Conservation (phyloP, 2,888 invertebrate genomes). For the Drosophila phalerata region DNA sequence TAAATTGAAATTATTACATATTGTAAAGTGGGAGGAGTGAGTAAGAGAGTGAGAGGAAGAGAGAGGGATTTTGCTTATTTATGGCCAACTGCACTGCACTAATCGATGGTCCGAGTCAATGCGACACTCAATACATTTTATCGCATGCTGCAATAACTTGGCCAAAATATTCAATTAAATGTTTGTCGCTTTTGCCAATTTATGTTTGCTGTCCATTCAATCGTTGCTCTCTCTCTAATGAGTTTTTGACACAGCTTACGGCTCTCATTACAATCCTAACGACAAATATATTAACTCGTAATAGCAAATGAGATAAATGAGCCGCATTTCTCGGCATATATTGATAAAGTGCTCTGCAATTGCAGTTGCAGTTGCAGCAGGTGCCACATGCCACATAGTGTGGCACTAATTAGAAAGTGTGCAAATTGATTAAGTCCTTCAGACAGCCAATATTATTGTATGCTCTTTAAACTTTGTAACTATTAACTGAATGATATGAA, state of each 20-base stretch:
- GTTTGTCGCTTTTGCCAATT: constrained; percentile 60
- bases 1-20: constrained; percentile 74
- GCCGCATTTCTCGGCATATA: constrained; percentile 43
- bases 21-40: constrained; percentile 41
- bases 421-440: background rate
- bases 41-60: background rate
- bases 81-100: constrained; percentile 67
- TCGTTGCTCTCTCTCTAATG: constrained; percentile 55
- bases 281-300: background rate
- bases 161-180: constrained; percentile 76
- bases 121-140: constrained; percentile 68
- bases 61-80: constrained; percentile 59
- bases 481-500: background rate
- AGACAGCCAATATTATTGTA: background rate
- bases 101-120: constrained; percentile 55
- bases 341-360: constrained; percentile 55
- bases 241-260: constrained; percentile 51
- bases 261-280: constrained; percentile 17
- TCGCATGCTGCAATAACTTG: constrained; percentile 69
- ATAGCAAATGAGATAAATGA: constrained; percentile 25
- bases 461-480: background rate
- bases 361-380: constrained; percentile 11
- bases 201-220: constrained; percentile 58
- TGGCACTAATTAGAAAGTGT: constrained; percentile 12
- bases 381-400: constrained; percentile 2